A percentile compares a stretch with the other conserved stretches of the same genome.
Evolutionary conservation across 2,888 invertebrate species (phyloP).

Genomic region (Phyllotreta striolata): DNA sequence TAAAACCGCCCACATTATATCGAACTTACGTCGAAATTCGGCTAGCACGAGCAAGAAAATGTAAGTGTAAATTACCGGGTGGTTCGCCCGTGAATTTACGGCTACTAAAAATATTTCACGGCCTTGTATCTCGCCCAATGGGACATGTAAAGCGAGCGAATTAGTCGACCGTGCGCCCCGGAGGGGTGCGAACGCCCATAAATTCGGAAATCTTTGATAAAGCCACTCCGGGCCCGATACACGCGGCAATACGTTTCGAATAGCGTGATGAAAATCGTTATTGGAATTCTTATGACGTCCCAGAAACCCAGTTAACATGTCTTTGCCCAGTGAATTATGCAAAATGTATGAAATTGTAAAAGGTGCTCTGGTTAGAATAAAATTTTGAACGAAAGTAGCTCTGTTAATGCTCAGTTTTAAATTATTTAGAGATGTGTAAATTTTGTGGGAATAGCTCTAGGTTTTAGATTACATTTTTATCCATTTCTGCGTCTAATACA

Average conservation of each 20-base stretch:
- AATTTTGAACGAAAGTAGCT: too few species aligned
- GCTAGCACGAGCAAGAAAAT: too few species aligned
- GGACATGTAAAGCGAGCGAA: constrained; percentile 30
- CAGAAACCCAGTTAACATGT: neutral
- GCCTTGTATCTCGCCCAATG: constrained; percentile 23
- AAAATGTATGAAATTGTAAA: too few species aligned
- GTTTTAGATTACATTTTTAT: too few species aligned
- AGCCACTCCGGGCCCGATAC: constrained; percentile 30
- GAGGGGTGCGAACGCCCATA: constrained; percentile 41
- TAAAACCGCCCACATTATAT: too few species aligned
- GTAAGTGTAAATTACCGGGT: neutral
- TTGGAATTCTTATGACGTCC: constrained; percentile 35
- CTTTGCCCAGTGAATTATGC: neutral
- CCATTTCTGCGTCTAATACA: too few species aligned
- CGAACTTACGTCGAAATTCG: neutral
- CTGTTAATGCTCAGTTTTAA: too few species aligned
- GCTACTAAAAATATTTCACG: constrained; percentile 20
- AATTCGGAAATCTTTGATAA: constrained; percentile 41
- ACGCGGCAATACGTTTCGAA: constrained; percentile 18
- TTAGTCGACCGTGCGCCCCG: constrained; percentile 32
- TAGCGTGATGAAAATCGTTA: constrained; percentile 39
- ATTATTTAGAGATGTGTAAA: too few species aligned
- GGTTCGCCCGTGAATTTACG: constrained; percentile 14
- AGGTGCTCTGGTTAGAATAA: too few species aligned
- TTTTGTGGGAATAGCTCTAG: too few species aligned